phyloP scores from a whole-genome alignment of 2,888 invertebrate genomes.

The Orgyia antiqua region DNA sequence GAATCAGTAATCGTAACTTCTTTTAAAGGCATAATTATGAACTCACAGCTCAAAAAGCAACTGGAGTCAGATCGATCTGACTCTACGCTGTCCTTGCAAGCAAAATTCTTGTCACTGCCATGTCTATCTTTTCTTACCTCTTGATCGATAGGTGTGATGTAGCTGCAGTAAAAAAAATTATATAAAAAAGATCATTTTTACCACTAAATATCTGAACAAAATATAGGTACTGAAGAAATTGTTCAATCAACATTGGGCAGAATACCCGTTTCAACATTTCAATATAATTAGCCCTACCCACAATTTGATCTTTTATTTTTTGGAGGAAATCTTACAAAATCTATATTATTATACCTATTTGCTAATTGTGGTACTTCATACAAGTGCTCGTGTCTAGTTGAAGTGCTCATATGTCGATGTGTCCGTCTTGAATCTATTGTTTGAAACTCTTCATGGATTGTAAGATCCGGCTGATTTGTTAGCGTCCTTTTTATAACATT shows the following conservation, averaged over 20 bases:
- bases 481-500: conserved; percentile 89
- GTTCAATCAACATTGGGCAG: not conserved
- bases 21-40: conserved; percentile 22
- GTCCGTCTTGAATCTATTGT: conserved; percentile 84
- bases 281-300: no score
- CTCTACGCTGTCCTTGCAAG: conserved; percentile 55
- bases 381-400: conserved; percentile 88
- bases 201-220: no score
- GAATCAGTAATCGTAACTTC: conserved; percentile 14
- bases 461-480: conserved; percentile 89
- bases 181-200: no score
- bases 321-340: no score
- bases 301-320: no score
- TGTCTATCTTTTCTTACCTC: conserved; percentile 58
- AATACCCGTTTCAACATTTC: not conserved
- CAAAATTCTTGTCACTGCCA: conserved; percentile 42
- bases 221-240: not conserved
- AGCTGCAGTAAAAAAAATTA: conserved; percentile 48
- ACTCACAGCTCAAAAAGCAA: conserved; percentile 77
- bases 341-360: conserved; percentile 65
- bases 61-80: conserved; percentile 71
- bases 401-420: conserved; percentile 70
- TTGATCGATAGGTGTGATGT: conserved; percentile 68
- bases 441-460: conserved; percentile 82
- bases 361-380: conserved; percentile 89